Evolutionary conservation across 2,888 invertebrate genomes (phyloP).

Genomic region (Zaprionus lineosus): DNA sequence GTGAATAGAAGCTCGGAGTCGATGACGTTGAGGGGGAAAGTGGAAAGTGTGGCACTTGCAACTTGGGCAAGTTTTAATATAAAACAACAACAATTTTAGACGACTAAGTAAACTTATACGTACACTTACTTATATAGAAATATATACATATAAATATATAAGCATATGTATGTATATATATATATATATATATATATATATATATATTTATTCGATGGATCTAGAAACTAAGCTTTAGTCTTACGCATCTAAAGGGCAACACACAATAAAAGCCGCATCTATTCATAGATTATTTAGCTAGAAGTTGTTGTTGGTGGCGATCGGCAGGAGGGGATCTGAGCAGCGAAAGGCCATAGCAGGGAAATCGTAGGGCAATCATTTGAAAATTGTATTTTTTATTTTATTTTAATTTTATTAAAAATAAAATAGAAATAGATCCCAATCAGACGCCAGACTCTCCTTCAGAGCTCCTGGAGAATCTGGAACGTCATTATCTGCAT

Average conservation of each 20-base stretch:
- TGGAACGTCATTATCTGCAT: background rate
- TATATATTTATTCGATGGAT: conserved; percentile 16
- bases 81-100: conserved; percentile 11
- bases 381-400: too few species aligned
- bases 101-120: too few species aligned
- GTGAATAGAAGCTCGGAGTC: conserved; percentile 47
- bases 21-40: too few species aligned
- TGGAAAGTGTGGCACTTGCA: too few species aligned
- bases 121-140: conserved; percentile 9
- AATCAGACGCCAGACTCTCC: too few species aligned
- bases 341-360: conserved; percentile 1
- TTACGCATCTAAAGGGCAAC: conserved; percentile 24
- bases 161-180: conserved; percentile 12
- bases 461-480: background rate
- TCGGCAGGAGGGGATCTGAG: conserved; percentile 8
- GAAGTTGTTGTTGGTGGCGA: conserved; percentile 17
- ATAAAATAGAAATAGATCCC: too few species aligned
- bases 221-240: conserved; percentile 23
- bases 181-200: conserved; percentile 12
- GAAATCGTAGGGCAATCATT: background rate
- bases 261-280: conserved; percentile 35
- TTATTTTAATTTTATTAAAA: too few species aligned
- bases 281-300: conserved; percentile 38
- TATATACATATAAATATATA: conserved; percentile 6
- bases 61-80: conserved; percentile 32